Base-by-base conservation (phyloP, 1,140 invertebrate genomes). In the Triops cancriformis region DNA sequence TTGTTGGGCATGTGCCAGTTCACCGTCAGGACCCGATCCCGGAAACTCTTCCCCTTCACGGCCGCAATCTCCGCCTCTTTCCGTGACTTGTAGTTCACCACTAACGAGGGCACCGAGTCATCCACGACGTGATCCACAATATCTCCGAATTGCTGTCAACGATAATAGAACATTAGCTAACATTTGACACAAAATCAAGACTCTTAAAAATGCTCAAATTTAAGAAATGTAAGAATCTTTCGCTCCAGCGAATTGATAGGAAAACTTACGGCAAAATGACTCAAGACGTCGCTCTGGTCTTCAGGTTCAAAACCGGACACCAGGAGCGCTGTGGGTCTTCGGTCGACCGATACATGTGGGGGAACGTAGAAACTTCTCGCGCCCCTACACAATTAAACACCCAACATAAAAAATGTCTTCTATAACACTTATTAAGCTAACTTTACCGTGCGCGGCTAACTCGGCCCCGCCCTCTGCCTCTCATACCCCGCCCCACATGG, bases 301-400 rank as follows among this genome's bases (percentile, higher is more conserved):
- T 91, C 89, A 73, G 85, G 85, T 83, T 91, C 89, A 83, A 92
- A 92, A 14, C 93, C 93, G 41, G 91, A 92, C 12, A 95, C 89
- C 80, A 93, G 86, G 73, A 95, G 84, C 82, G 91, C 90, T 1
- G 91, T 91, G 14, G 93, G 92, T 79, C 94, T 85, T 81, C 94
- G 91, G 85, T 95, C 94, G 11, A 95, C 89, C 1, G 88, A 89
- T 42, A 90, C 88, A 43, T 79, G 83, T 89, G 90, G 31, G 86
- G 84, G 27, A 27, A 81, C 37, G 77, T 80, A 72, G 74, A 26
- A 73, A 73, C 74, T 51, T 51, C 77, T 27, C 78, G 81, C 37
- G 37, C 78, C 77, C 75, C 78, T 45, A 41, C 77, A 76, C 23
- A 76, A 74, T 14, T 78, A 77, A 9, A 42, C 72, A 28, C 18